Evolutionary conservation across 2,113 vertebrate species (phyloP).

Genomic region (Prietella phreatophila): DNA sequence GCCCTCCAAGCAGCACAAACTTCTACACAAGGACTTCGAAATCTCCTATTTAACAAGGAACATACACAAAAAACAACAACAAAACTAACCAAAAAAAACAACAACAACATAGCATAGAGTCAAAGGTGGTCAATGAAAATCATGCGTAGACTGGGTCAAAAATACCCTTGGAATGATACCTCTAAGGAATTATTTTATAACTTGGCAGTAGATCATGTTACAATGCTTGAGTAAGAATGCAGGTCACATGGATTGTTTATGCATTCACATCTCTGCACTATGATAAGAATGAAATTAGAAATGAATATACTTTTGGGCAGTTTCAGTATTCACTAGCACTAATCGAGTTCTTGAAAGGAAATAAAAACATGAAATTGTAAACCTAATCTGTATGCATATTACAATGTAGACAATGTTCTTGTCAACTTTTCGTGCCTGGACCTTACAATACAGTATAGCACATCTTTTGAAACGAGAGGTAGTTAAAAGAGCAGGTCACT

Average conservation of each 20-base stretch:
- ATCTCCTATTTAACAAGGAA: constrained; percentile 16
- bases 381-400: constrained; percentile 2
- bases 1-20: not conserved
- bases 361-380: not conserved
- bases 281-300: constrained; percentile 14
- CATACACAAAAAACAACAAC: not conserved
- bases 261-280: not conserved
- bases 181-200: constrained; percentile 32
- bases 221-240: constrained; percentile 10
- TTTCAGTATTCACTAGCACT: not conserved
- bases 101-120: not conserved
- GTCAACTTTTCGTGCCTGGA: not conserved
- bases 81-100: not conserved
- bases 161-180: constrained; percentile 32
- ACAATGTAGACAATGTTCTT: not conserved
- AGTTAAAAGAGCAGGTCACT: not conserved
- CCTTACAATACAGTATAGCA: not conserved
- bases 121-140: constrained; percentile 8
- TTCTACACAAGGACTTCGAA: constrained; percentile 28
- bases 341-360: not conserved
- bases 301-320: constrained; percentile 3
- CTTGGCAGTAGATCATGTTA: constrained; percentile 26
- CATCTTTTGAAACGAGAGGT: not conserved
- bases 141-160: not conserved
- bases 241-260: constrained; percentile 19